These are phyloP conservation scores for Opisthograptis luteolata DNA, from an alignment of 2,888 invertebrate species.

Conservation along the genomic window DNA sequence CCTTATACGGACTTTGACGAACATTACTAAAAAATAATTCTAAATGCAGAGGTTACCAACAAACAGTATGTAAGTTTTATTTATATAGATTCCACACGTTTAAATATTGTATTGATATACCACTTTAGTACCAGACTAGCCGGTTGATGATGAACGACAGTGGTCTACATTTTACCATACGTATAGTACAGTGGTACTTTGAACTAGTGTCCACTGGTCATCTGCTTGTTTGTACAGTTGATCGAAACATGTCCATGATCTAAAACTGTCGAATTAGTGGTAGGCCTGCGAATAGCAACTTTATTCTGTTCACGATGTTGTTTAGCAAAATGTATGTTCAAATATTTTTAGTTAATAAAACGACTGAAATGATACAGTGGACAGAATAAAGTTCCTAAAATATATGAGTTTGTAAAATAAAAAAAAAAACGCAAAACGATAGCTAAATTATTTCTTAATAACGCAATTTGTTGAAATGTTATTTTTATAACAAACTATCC, in stretches of 20 bases:
- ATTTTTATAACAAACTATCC: constrained; percentile 59
- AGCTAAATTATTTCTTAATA: constrained; percentile 71
- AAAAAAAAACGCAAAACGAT: constrained; percentile 57
- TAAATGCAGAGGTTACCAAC: no score
- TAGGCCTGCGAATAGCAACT: constrained; percentile 48
- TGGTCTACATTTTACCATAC: no score
- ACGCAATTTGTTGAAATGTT: constrained; percentile 65
- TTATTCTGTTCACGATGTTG: constrained; percentile 53
- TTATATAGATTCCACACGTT: no score
- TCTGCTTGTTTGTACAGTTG: constrained; percentile 8
- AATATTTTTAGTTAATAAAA: constrained; percentile 69
- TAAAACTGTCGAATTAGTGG: constrained; percentile 50
- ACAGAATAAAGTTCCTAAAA: constrained; percentile 61
- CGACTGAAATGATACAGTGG: constrained; percentile 63
- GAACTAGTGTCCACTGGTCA: constrained; percentile 12
- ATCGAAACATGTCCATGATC: constrained; percentile 20
- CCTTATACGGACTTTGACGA: no score
- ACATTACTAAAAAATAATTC: no score
- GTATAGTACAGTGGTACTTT: no score
- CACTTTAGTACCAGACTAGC: no score
- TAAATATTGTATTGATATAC: no score
- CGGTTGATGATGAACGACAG: no score
- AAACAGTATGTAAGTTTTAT: no score
- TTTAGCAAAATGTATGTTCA: constrained; percentile 60
- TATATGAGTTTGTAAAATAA: constrained; percentile 38